Conservation (phyloP, 2,113 vertebrate species). For the Labeo rohita region DNA sequence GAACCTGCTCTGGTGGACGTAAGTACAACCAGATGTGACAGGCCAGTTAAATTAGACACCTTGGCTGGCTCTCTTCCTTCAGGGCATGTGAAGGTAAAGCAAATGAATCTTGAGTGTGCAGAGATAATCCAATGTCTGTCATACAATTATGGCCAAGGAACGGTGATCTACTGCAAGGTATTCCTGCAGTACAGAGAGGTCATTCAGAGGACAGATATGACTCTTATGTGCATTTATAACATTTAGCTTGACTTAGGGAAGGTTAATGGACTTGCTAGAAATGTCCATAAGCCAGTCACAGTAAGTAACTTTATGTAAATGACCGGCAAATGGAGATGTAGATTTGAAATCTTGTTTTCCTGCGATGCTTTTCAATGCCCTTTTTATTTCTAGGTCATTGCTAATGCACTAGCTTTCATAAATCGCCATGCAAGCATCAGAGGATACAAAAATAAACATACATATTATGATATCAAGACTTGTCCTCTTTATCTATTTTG, state of each 20-base stretch:
- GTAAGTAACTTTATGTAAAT: background rate
- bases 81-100: conserved; percentile 48
- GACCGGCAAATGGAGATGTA: background rate
- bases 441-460: background rate
- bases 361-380: background rate
- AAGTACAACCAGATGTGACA: conserved; percentile 44
- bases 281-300: background rate
- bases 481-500: conserved; percentile 8
- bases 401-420: background rate
- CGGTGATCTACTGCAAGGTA: conserved; percentile 16
- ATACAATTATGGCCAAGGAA: background rate
- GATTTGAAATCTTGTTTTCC: background rate
- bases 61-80: conserved; percentile 41
- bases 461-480: conserved; percentile 3
- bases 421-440: background rate
- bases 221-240: background rate
- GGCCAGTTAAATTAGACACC: conserved; percentile 51
- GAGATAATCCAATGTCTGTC: conserved; percentile 34
- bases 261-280: background rate
- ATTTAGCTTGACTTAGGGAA: background rate
- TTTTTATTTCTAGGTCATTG: conserved; percentile 5
- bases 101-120: conserved; percentile 42
- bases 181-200: conserved; percentile 34
- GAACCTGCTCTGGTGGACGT: conserved; percentile 43
- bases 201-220: conserved; percentile 29